Percentiles rank a stretch among this genome's conserved stretches.
Conservation (phyloP, 2,113 vertebrate species). For the Odocoileus hemionus region DNA sequence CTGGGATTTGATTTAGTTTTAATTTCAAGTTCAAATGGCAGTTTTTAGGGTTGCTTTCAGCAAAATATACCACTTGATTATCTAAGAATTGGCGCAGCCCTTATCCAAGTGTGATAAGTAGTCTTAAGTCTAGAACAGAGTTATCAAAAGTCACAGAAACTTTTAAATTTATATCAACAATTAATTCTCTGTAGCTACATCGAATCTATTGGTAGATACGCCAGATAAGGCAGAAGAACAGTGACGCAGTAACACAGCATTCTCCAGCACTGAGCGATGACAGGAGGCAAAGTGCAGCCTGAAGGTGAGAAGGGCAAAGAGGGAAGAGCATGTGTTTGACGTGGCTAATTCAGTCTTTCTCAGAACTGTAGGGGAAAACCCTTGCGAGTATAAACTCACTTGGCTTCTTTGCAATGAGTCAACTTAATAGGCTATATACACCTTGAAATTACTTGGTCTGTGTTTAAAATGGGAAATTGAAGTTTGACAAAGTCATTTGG, state of each 20-base stretch:
- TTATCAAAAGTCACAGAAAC: conserved; percentile 30
- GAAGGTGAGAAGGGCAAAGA: neutral
- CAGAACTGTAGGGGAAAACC: neutral
- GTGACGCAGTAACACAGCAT: neutral
- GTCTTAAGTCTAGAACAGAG: neutral
- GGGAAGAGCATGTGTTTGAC: neutral
- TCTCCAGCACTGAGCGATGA: neutral
- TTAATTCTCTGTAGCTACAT: neutral
- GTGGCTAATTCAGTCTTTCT: neutral
- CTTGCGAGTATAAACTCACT: neutral
- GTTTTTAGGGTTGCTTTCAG: conserved; percentile 18
- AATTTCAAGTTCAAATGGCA: conserved; percentile 11
- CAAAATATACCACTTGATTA: conserved; percentile 17
- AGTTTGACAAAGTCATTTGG: conserved; percentile 57
- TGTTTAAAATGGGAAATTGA: conserved; percentile 48
- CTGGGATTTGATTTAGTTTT: conserved; percentile 24
- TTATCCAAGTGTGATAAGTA: conserved; percentile 11
- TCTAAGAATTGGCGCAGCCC: neutral
- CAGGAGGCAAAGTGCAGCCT: neutral
- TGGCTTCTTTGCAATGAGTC: conserved; percentile 27
- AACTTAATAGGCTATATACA: neutral
- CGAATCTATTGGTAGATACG: accelerated
- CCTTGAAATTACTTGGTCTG: conserved; percentile 46
- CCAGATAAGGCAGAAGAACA: neutral
- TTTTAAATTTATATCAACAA: conserved; percentile 7